Evolutionary conservation across 2,797 vertebrate genomes (phyloP).

Genomic region (Sebastes dallii): DNA sequence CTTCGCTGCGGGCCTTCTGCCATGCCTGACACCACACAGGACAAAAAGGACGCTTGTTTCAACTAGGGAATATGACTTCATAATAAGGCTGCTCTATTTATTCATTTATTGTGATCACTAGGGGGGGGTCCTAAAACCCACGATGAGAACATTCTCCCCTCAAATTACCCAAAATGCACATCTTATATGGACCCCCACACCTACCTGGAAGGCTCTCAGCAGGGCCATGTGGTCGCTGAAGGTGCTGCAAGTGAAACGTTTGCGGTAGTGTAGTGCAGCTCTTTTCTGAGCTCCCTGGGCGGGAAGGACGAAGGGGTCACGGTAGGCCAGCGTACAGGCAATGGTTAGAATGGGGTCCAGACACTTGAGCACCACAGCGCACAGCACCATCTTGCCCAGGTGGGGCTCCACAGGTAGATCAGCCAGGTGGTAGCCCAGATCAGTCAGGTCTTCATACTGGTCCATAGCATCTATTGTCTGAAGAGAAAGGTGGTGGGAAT

Average conservation of each 20-base stretch:
- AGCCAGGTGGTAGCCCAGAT: conserved; percentile 92
- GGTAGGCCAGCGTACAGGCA: conserved; percentile 91
- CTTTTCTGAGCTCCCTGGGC: conserved; percentile 87
- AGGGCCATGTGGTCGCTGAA: conserved; percentile 98
- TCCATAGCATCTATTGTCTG: conserved; percentile 96
- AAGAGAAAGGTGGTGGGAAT: not conserved
- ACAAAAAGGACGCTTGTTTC: not conserved
- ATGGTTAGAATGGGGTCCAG: conserved; percentile 97
- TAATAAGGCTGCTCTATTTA: too few relatives aligned
- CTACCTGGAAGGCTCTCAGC: conserved; percentile 94
- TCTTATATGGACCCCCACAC: not conserved
- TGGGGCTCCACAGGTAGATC: conserved; percentile 94
- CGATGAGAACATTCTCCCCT: not conserved
- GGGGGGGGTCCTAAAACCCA: rapidly evolving
- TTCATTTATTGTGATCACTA: not conserved
- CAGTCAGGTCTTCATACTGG: conserved; percentile 91
- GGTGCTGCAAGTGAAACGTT: conserved; percentile 86
- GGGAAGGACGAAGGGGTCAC: conserved; percentile 93
- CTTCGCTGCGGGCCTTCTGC: conserved; percentile 93
- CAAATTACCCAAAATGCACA: not conserved
- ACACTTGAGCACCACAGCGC: conserved; percentile 91
- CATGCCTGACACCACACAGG: conserved; percentile 83
- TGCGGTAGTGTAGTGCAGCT: conserved; percentile 89
- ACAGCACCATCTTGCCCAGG: conserved; percentile 97
- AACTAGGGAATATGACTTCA: too few relatives aligned